These are phyloP conservation scores for Siderastrea siderea DNA, from an alignment of 92 coral and sea anemone species.

Conservation along the genomic window DNA sequence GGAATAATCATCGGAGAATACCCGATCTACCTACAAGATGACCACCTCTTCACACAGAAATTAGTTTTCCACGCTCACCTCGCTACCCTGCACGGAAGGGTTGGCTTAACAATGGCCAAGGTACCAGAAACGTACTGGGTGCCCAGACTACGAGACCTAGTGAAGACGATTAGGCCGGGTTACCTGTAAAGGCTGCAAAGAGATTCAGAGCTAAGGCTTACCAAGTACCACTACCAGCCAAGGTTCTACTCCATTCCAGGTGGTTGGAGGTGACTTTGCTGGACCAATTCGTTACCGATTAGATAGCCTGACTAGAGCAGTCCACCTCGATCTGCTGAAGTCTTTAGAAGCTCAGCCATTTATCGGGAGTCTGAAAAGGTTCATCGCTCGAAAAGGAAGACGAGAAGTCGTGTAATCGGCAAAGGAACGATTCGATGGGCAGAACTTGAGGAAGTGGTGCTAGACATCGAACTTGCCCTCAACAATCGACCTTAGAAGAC, in stretches of 20 bases:
- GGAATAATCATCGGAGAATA: not conserved
- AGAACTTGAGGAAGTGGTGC: not conserved
- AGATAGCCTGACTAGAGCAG: not conserved
- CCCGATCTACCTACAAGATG: constrained; percentile 4
- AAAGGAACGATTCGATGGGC: not conserved
- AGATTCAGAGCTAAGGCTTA: constrained; percentile 14
- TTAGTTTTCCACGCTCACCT: not conserved
- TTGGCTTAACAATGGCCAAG: too few relatives aligned
- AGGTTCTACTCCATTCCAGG: not conserved
- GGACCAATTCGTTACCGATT: not conserved
- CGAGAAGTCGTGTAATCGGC: not conserved
- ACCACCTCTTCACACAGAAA: not conserved
- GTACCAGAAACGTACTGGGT: too few relatives aligned
- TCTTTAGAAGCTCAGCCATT: not conserved
- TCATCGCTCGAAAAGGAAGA: not conserved
- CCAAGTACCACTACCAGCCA: constrained; percentile 26
- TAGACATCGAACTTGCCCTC: not conserved
- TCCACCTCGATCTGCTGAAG: not conserved
- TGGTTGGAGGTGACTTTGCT: too few relatives aligned
- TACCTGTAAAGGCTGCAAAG: not conserved
- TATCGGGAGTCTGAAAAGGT: not conserved
- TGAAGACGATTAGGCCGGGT: not conserved
- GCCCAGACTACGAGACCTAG: not conserved
- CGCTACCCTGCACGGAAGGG: not conserved
- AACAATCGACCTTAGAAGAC: constrained; percentile 8